Conservation (phyloP, 1,140 invertebrate genomes). For the Agrypnia vestita region DNA sequence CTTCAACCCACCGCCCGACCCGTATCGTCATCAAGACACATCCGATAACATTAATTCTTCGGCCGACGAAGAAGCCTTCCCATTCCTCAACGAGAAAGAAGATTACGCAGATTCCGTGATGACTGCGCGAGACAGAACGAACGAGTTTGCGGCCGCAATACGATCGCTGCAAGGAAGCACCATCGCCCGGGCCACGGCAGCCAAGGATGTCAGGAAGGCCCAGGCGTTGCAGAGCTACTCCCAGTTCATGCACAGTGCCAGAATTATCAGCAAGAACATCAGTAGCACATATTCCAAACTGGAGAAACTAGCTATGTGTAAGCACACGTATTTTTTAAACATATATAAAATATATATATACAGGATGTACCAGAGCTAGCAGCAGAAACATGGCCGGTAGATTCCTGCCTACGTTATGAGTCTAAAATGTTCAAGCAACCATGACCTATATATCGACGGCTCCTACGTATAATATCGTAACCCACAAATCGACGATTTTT, state of each 20-base stretch:
- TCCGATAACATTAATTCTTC: neutral
- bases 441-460: too few relatives aligned
- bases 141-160: slow-evolving; percentile 94
- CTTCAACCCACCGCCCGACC: slow-evolving; percentile 42
- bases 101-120: slow-evolving; percentile 76
- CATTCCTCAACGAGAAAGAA: slow-evolving; percentile 65
- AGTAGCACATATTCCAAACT: slow-evolving; percentile 96
- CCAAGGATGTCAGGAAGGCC: slow-evolving; percentile 78
- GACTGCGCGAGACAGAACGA: slow-evolving; percentile 93
- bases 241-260: slow-evolving; percentile 96
- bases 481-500: too few relatives aligned
- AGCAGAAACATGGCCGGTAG: too few relatives aligned
- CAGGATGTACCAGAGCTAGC: too few relatives aligned
- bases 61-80: slow-evolving; percentile 64
- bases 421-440: too few relatives aligned
- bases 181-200: slow-evolving; percentile 77
- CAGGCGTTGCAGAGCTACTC: slow-evolving; percentile 88
- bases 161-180: slow-evolving; percentile 89
- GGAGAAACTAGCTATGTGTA: slow-evolving; percentile 95
- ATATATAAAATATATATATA: too few relatives aligned
- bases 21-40: slow-evolving; percentile 28
- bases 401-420: too few relatives aligned
- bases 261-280: slow-evolving; percentile 95
- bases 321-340: slow-evolving; percentile 72
- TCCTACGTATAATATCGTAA: too few relatives aligned